These are phyloP conservation scores for Sciurus carolinensis DNA, from an alignment of 2,797 vertebrate species.

Conservation along the genomic window DNA sequence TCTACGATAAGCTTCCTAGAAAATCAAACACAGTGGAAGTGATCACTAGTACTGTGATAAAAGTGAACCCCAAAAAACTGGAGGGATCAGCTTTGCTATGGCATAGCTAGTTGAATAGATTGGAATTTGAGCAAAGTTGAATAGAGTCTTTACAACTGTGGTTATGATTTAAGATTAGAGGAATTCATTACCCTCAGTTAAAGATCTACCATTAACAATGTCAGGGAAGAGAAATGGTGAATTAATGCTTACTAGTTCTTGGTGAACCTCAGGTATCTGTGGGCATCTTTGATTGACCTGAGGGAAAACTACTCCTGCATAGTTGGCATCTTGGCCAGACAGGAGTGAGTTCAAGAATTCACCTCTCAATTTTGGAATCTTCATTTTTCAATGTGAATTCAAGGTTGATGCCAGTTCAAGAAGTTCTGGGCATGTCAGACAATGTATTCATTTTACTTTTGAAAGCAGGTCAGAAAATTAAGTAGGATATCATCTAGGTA, in stretches of 20 bases:
- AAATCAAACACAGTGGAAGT: neutral
- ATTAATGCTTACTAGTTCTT: neutral
- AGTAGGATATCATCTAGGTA: neutral
- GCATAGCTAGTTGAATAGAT: neutral
- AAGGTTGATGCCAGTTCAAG: neutral
- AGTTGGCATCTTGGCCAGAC: neutral
- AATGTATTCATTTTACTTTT: constrained; percentile 5
- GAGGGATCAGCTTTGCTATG: neutral
- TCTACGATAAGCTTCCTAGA: neutral
- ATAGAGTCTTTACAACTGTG: neutral
- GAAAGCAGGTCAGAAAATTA: constrained; percentile 15
- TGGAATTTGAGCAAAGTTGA: neutral
- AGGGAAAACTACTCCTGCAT: neutral
- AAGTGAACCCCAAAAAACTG: neutral
- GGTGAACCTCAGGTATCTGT: neutral
- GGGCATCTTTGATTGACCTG: neutral
- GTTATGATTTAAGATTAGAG: neutral
- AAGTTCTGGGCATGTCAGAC: neutral
- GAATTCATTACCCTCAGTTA: neutral
- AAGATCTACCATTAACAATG: neutral
- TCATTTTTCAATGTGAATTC: neutral
- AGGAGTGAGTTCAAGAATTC: constrained; percentile 20
- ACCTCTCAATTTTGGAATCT: neutral
- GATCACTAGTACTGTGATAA: neutral
- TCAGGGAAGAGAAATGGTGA: neutral